Conservation (phyloP, 2,888 invertebrate genomes). For the Candidula unifasciata region DNA sequence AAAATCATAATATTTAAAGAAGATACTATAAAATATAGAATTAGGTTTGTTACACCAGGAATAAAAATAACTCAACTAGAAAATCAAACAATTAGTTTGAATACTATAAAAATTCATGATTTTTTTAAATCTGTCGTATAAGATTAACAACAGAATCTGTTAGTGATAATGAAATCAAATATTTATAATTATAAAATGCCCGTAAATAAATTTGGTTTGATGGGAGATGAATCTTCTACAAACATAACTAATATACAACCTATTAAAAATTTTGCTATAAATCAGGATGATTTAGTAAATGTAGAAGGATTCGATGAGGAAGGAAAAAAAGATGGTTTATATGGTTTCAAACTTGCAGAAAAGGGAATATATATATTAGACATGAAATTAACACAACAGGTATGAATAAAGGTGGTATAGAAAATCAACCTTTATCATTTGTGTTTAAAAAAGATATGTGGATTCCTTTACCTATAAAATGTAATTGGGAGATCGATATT, state of each 20-base stretch:
- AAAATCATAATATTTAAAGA: too few relatives aligned
- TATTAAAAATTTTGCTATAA: neutral
- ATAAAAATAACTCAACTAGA: too few relatives aligned
- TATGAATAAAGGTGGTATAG: neutral
- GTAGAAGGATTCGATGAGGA: too few relatives aligned
- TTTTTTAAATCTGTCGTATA: neutral
- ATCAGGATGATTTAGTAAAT: slow-evolving; percentile 15
- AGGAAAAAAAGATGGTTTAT: too few relatives aligned
- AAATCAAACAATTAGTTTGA: too few relatives aligned
- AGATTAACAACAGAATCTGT: slow-evolving; percentile 21
- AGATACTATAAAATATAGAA: too few relatives aligned
- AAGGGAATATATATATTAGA: neutral
- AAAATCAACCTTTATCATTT: too few relatives aligned
- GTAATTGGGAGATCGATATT: neutral
- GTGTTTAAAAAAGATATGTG: neutral
- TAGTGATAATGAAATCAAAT: slow-evolving; percentile 14
- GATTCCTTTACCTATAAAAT: slow-evolving; percentile 9
- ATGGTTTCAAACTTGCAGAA: neutral
- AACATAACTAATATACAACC: neutral
- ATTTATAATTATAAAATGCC: slow-evolving; percentile 5
- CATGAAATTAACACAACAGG: neutral
- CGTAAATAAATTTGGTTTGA: too few relatives aligned
- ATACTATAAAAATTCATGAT: too few relatives aligned
- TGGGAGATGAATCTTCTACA: neutral
- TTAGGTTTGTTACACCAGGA: too few relatives aligned